A percentile compares a stretch with the other conserved stretches of the same genome.
Evolutionary conservation across 2,888 invertebrate genomes (phyloP).

Genomic region (Daptonema setosum): DNA sequence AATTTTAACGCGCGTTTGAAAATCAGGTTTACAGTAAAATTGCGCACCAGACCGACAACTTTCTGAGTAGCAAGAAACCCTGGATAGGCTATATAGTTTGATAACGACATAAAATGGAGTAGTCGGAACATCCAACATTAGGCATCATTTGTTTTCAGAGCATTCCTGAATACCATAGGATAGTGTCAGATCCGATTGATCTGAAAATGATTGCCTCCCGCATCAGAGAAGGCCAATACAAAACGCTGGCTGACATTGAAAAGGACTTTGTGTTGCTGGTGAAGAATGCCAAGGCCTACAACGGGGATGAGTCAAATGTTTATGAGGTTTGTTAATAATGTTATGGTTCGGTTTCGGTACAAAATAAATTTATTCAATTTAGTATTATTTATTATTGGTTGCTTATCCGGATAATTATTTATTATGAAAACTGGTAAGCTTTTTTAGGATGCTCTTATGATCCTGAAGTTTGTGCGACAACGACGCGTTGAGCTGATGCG

Average conservation of each 20-base stretch:
- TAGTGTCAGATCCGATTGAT: constrained; percentile 82
- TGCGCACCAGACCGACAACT: no score
- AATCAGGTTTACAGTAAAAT: no score
- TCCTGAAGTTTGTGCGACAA: constrained; percentile 49
- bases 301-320: constrained; percentile 84
- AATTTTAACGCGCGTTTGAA: no score
- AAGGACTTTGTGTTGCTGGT: constrained; percentile 70
- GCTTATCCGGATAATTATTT: no score
- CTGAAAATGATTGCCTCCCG: constrained; percentile 72
- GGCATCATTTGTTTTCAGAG: no score
- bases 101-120: no score
- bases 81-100: no score
- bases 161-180: constrained; percentile 82
- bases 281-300: constrained; percentile 76
- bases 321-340: constrained; percentile 49
- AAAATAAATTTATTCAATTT: no score
- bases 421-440: not conserved
- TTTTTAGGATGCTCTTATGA: constrained; percentile 46
- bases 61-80: no score
- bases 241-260: constrained; percentile 56
- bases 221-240: constrained; percentile 51
- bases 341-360: no score
- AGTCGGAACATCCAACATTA: no score
- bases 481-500: constrained; percentile 42
- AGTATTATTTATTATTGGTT: no score